A percentile compares a stretch with the other conserved stretches of the same genome.
Evolutionary conservation across 1,140 invertebrate species (phyloP).

Genomic region (Drosophila athabasca): DNA sequence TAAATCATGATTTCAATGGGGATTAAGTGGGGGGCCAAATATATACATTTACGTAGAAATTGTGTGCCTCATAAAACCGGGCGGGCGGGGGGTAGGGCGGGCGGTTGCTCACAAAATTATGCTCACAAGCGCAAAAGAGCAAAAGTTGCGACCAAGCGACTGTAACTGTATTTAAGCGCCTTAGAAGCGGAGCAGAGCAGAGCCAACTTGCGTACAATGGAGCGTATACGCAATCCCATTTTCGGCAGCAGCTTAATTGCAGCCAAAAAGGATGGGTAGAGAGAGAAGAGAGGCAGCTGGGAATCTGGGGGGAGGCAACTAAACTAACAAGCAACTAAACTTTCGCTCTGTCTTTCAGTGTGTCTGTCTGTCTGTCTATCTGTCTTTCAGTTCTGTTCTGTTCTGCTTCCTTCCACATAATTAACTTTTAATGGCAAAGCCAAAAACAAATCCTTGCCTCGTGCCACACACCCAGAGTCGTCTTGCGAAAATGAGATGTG

Average conservation of each 20-base stretch:
- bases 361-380: slow-evolving; percentile 21
- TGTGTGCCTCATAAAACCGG: not conserved
- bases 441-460: slow-evolving; percentile 41
- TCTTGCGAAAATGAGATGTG: slow-evolving; percentile 2
- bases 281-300: no score
- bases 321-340: slow-evolving; percentile 51
- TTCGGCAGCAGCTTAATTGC: slow-evolving; percentile 65
- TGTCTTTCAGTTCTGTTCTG: slow-evolving; percentile 1
- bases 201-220: slow-evolving; percentile 55
- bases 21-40: slow-evolving; percentile 19
- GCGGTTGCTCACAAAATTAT: slow-evolving; percentile 34
- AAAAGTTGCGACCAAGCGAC: slow-evolving; percentile 13
- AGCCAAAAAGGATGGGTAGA: slow-evolving; percentile 4
- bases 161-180: slow-evolving; percentile 50
- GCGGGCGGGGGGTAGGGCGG: no score
- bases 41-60: not conserved
- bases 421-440: slow-evolving; percentile 71
- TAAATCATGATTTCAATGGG: slow-evolving; percentile 41
- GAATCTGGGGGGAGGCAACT: not conserved
- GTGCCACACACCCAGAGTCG: slow-evolving; percentile 40
- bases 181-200: slow-evolving; percentile 22
- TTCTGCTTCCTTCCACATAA: slow-evolving; percentile 59
- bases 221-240: slow-evolving; percentile 76
- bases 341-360: slow-evolving; percentile 32
- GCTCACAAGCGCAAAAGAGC: slow-evolving; percentile 2